Percentiles rank a stretch among this genome's conserved stretches.
Conservation (phyloP, 2,888 invertebrate genomes). For the Clusia tigrina region DNA sequence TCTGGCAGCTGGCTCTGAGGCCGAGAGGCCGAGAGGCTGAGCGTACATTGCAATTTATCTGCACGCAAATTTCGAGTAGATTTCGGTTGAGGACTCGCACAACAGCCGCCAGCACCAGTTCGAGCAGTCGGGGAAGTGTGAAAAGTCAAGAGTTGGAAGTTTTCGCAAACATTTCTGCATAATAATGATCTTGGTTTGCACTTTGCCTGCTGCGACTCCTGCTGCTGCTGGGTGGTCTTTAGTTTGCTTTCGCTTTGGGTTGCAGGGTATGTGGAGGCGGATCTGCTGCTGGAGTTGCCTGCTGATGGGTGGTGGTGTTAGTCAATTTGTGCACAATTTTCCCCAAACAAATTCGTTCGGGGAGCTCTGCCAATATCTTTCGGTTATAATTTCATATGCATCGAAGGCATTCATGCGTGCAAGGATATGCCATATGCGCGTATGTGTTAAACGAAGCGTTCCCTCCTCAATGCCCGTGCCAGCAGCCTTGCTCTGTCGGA, state of each 20-base stretch:
- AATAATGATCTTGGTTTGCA: conserved; percentile 37
- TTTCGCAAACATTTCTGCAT: conserved; percentile 39
- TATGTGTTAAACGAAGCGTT: conserved; percentile 34
- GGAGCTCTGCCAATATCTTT: neutral
- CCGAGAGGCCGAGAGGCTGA: too few species aligned
- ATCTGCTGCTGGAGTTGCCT: neutral
- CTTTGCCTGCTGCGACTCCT: neutral
- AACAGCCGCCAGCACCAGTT: neutral
- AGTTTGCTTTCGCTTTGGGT: conserved; percentile 4
- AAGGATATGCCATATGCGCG: conserved; percentile 15
- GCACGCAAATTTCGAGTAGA: conserved; percentile 17
- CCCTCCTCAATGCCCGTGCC: too few species aligned
- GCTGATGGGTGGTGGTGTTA: conserved; percentile 15
- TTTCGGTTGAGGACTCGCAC: conserved; percentile 6
- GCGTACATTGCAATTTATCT: conserved; percentile 9
- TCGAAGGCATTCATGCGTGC: neutral
- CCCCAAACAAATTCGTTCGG: conserved; percentile 13
- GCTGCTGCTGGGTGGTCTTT: neutral
- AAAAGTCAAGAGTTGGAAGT: conserved; percentile 41
- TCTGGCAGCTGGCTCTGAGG: too few species aligned
- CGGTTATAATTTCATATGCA: conserved; percentile 7
- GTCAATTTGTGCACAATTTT: conserved; percentile 37
- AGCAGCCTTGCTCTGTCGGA: too few species aligned
- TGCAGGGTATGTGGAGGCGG: neutral
- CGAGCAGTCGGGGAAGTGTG: conserved; percentile 36